Evolutionary conservation across 2,113 vertebrate genomes (phyloP).

Genomic region (Neogale vison): DNA sequence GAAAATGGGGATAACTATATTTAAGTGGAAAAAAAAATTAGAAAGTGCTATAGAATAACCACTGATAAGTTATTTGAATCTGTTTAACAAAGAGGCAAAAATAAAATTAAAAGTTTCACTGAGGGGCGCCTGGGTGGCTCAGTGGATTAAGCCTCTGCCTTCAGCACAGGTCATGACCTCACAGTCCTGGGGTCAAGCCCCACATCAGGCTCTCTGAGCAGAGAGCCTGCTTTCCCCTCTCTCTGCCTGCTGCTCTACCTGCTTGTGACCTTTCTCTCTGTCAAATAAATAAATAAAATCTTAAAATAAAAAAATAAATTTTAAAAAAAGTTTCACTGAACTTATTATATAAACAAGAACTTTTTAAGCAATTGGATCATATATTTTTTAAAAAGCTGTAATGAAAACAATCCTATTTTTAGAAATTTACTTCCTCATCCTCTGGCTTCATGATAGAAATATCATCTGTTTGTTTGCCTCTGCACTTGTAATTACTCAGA

Average conservation of each 20-base stretch:
- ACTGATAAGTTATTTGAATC: neutral
- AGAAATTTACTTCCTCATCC: neutral
- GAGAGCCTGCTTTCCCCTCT: no score
- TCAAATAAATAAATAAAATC: no score
- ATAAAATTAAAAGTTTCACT: neutral
- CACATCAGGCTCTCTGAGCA: no score
- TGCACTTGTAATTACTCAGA: neutral
- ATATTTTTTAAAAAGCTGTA: neutral
- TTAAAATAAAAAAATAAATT: no score
- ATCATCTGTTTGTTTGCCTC: neutral
- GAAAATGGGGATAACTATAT: neutral
- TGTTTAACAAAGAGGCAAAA: neutral
- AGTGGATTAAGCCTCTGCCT: no score
- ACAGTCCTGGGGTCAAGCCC: no score
- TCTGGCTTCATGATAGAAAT: neutral
- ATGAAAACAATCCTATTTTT: neutral
- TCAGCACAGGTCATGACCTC: no score
- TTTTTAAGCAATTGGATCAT: neutral
- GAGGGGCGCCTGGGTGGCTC: neutral
- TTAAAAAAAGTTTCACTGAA: neutral
- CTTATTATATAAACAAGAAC: neutral
- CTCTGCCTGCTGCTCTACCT: no score
- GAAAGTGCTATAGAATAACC: neutral
- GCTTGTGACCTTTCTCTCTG: no score
- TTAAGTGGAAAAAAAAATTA: neutral